Evolutionary conservation across 2,113 vertebrate genomes (phyloP).

Genomic region (Nycticryphes semicollaris): DNA sequence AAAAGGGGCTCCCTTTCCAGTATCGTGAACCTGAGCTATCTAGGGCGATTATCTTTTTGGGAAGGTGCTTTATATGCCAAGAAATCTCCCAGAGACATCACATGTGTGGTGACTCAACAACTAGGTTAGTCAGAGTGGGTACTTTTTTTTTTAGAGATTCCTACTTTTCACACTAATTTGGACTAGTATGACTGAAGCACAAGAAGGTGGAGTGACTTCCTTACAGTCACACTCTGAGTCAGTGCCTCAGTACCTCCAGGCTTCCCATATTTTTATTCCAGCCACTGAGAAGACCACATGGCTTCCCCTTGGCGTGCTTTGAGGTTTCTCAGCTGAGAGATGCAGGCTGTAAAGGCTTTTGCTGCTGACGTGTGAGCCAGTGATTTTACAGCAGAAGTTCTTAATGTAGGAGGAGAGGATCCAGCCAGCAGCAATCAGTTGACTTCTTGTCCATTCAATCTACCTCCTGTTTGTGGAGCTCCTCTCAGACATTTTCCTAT

Average conservation of each 20-base stretch:
- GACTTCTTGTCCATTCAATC: neutral
- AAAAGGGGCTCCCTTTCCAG: neutral
- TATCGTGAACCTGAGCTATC: neutral
- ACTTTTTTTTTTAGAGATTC: neutral
- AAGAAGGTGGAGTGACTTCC: conserved; percentile 45
- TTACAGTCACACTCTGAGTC: conserved; percentile 35
- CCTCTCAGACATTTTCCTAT: conserved; percentile 12
- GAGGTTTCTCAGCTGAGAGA: conserved; percentile 22
- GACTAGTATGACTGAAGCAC: neutral
- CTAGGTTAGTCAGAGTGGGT: conserved; percentile 22
- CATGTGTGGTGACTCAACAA: neutral
- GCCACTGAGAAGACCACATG: conserved; percentile 19
- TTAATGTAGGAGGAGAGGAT: neutral
- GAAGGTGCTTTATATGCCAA: neutral
- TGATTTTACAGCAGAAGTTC: neutral
- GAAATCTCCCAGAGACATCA: conserved; percentile 1
- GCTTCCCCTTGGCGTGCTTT: neutral
- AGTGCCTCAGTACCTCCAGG: conserved; percentile 3
- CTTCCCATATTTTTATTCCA: conserved; percentile 27
- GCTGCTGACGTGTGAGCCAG: neutral
- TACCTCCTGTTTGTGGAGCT: neutral
- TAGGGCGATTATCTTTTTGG: neutral
- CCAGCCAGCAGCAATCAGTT: neutral
- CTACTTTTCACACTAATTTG: conserved; percentile 29
- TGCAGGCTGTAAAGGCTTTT: neutral